Percentiles rank a stretch among this genome's conserved stretches.
Conservation (phyloP, 2,888 invertebrate genomes). For the Hetaerina titia region DNA sequence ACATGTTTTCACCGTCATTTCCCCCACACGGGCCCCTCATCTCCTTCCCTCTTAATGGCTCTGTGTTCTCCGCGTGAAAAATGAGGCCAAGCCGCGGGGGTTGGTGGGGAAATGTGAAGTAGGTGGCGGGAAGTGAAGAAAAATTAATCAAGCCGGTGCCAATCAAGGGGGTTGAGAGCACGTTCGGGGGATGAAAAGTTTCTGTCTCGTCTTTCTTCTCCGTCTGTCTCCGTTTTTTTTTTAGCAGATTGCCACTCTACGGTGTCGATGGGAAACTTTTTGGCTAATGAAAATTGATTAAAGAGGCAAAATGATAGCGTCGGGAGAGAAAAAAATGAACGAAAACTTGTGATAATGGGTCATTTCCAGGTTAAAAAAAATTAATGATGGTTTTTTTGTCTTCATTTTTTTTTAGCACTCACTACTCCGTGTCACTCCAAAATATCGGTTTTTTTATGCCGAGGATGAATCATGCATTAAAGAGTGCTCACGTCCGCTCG, state of each 20-base stretch:
- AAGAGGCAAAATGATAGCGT: not conserved
- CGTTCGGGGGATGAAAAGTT: not conserved
- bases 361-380: not conserved
- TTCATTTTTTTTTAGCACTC: not conserved
- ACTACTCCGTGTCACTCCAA: not conserved
- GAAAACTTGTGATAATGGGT: not conserved
- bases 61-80: not conserved
- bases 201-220: not conserved
- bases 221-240: not conserved
- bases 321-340: not conserved
- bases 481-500: not conserved
- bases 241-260: not conserved
- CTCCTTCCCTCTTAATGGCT: not conserved
- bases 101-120: not conserved
- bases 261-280: slow-evolving; percentile 7
- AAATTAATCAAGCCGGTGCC: slow-evolving; percentile 13
- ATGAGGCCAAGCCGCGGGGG: not conserved
- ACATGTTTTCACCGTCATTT: not conserved
- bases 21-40: not conserved
- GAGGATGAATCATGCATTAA: not conserved
- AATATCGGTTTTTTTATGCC: not conserved
- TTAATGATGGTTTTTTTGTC: not conserved
- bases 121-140: not conserved
- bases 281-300: slow-evolving; percentile 32
- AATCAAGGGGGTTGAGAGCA: not conserved